A percentile compares a stretch with the other conserved stretches of the same genome.
Evolutionary conservation across 2,888 invertebrate species (phyloP).

Genomic region (Dorcus parallelipipedus): DNA sequence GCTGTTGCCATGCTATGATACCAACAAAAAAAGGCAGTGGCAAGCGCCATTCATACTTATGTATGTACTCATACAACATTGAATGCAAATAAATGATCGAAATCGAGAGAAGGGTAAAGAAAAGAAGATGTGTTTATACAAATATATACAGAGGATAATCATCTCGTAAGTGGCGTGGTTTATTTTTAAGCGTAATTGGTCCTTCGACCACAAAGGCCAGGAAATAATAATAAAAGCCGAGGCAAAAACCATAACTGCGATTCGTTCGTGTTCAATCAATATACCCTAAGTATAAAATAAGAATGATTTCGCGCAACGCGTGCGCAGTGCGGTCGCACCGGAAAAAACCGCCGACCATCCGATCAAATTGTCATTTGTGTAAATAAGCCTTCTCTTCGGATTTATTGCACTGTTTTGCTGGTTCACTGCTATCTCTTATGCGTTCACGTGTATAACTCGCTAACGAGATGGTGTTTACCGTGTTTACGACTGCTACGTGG

Average conservation of each 20-base stretch:
- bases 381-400: not conserved
- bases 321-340: not conserved
- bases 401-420: not conserved
- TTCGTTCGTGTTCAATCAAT: conserved; percentile 8
- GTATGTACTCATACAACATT: too few relatives aligned
- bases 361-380: not conserved
- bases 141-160: too few relatives aligned
- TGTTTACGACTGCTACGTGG: not conserved
- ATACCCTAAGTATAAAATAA: conserved; percentile 14
- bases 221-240: conserved; percentile 1
- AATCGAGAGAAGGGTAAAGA: too few relatives aligned
- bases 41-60: too few relatives aligned
- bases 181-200: not conserved
- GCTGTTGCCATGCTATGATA: too few relatives aligned
- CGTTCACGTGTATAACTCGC: not conserved
- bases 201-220: not conserved
- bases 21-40: too few relatives aligned
- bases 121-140: too few relatives aligned
- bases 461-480: not conserved
- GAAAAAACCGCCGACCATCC: not conserved
- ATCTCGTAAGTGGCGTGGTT: not conserved
- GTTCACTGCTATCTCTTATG: not conserved
- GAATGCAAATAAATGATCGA: too few relatives aligned
- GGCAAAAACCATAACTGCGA: conserved; percentile 2
- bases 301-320: not conserved